Base-by-base conservation (phyloP, 1,140 invertebrate genomes). In the Nautilus pompilius region DNA sequence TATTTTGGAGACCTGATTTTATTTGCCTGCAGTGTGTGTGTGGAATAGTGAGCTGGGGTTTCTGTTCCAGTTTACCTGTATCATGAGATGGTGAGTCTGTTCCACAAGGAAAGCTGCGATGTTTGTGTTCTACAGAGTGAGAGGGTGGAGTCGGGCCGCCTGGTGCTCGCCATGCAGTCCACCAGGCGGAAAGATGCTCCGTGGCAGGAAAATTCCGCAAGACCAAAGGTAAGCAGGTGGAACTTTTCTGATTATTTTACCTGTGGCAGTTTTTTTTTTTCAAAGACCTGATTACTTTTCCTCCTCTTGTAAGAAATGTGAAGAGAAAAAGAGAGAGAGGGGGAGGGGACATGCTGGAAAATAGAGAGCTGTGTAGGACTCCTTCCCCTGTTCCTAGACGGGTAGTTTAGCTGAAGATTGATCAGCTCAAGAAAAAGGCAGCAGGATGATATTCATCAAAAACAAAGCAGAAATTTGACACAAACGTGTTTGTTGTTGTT, bases 91-190 rank as follows among this genome's bases (percentile, higher is more conserved):
- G 66, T 68, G 10, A 72, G 76, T 58, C 62, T 78, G 59, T 73
- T 80, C 54, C 73, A 71, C 56, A 78, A 75, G 33, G 74, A 72
- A 17, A 67, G 65, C 41, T 75, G 70, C 67, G 79, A 80, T 60
- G 71, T 77, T 62, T 73, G 71, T 68, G 60, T 79, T 4, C 34
- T 78, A 28, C 77, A 79, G 53, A 74, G 71, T 57, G 79, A 80
- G 63, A 65, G 77, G 58, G 58, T 70, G 17, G 78, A 80, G 46
- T 71, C 72, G 20, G 74, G 77, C 8, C 77, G 74, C 58, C 75
- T 63, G 55, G 64, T 79, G 3, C 63, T 80, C 8, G 64, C 75
- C 6, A 72, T 79, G 64, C 69, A 74, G 46, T 75, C 75, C 8
- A 48, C 76, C 2, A 68, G 78, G 2, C 63, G 63, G 45, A 62